phyloP scores from a whole-genome alignment of 2,888 invertebrate species.

The Biston betularia region DNA sequence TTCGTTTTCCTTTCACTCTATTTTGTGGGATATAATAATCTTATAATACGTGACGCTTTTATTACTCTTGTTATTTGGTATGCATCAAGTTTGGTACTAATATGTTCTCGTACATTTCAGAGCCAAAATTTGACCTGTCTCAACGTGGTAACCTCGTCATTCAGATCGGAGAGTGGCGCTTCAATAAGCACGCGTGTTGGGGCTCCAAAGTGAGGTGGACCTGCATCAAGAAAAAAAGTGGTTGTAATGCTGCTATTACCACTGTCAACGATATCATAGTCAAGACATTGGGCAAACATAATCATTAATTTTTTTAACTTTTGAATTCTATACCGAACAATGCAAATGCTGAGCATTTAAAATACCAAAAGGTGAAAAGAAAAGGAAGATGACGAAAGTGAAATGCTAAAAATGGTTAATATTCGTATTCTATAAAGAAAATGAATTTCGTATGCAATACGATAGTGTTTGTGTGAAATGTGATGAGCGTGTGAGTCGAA shows the following conservation, averaged over 20 bases:
- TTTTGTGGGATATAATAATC: no score
- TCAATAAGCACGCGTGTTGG: conserved; percentile 80
- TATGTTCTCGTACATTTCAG: conserved; percentile 58
- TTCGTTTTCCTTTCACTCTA: neutral
- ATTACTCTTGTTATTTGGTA: no score
- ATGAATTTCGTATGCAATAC: neutral
- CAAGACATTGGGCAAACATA: conserved; percentile 78
- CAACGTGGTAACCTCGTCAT: conserved; percentile 79
- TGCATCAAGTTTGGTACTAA: neutral
- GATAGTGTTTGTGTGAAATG: neutral
- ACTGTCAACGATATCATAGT: conserved; percentile 79
- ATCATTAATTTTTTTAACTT: conserved; percentile 57
- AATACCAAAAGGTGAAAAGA: neutral
- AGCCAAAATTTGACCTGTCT: conserved; percentile 76
- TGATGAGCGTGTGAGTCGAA: neutral
- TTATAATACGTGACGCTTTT: no score
- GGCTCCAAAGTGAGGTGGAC: conserved; percentile 81
- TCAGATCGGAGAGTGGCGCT: conserved; percentile 79
- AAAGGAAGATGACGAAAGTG: neutral
- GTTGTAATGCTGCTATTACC: conserved; percentile 77
- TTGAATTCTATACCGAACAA: neutral
- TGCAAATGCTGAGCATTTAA: neutral
- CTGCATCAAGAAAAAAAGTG: conserved; percentile 79
- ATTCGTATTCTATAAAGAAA: neutral
- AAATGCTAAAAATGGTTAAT: neutral